Evolutionary conservation across 2,888 invertebrate genomes (phyloP), one percentile per base, ranked within the genome.

Genomic region (Xestia rhomboidea): DNA sequence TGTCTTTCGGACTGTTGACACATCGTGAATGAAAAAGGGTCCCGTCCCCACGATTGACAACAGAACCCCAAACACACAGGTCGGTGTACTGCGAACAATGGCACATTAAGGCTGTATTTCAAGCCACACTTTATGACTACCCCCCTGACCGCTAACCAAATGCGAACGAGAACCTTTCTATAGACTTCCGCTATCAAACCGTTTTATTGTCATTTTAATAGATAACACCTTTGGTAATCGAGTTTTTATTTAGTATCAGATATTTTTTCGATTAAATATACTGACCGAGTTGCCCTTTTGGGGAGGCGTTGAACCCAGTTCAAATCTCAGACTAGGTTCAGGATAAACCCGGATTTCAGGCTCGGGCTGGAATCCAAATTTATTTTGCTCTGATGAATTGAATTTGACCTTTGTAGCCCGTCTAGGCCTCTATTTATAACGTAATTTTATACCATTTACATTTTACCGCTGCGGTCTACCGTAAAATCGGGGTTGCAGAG

Each of bases 1-100:
- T 30, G 7, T 13, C 15, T 44, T 27, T 13, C 11, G 18, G 24
- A 46, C 11, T 10, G 8, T 5, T 71, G 18, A 54, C 13, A 64
- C 18, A 51, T 46, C 2, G 1, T n/a, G 11, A 18, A 34, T 2
- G 15, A 34, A 15, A 34, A 27, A 51, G 46, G 46, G 7, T 57
- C 13, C 41, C 27, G 46, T 67, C 68, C 44, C 38, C 6, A 7
- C 27, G n/a, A 57, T 46, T 46, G n/a, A 15, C 15, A n/a, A 67
- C 49, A 67, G 78, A 75, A 76, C 85, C 73, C 81, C 41, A 87
- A 80, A 84, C 64, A 76, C 30, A 30, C 77, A 80, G 90, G 90
- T 90, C 90, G 80, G 73, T 84, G 90, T 77, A 85, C 89, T 78
- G 30, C 44, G 76, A 57, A 86, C 87, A 89, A 89, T 89, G 49